Base-by-base conservation (phyloP, 2,888 invertebrate genomes). In the Pheosia tremula region DNA sequence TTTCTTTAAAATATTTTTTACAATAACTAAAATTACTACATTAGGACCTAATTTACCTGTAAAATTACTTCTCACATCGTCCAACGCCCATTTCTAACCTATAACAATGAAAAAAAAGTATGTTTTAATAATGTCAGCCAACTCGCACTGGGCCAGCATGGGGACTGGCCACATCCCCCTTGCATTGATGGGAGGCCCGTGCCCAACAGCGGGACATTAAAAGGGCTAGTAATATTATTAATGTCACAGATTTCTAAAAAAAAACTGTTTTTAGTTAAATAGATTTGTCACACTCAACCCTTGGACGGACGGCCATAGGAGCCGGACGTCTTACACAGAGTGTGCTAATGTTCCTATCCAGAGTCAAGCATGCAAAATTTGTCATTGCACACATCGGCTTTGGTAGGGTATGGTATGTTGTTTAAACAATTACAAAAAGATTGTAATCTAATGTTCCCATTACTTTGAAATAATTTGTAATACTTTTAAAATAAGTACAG, bases 331-430 rank as follows among this genome's bases (percentile, higher is more conserved):
- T 88, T 93, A 93, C 93, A 93, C 93, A 68, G 90, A 90, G 87
- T 88, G 89, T 88, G 79, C 57, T 88, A 80, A 86, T 93, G 90
- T 93, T 90, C 93, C 93, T 93, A 90, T 68, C 91, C 92, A 92
- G 89, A 93, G 93, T 93, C 93, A 91, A 76, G 79, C 77, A 84
- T 86, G 88, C 75, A 83, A 85, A 75, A 72, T 75, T 68, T 69
- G 57, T 71, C 80, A 76, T 79, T 80, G 69, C 89, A 91, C 79
- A 84, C 89, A 91, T 89, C 91, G 91, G 91, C 93, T 93, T 93
- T 91, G 91, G 91, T 89, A 93, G 93, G 93, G 93, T 92, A 10
- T 47, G 47, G 47, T 5, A 47, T 41, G 24, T 24, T 24, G 1
- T 24, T 24, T 24, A 24, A 24, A 24, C 24, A 24, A 24, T 24